Evolutionary conservation across 2,888 invertebrate genomes (phyloP).

Genomic region (Sipunculus nudus): DNA sequence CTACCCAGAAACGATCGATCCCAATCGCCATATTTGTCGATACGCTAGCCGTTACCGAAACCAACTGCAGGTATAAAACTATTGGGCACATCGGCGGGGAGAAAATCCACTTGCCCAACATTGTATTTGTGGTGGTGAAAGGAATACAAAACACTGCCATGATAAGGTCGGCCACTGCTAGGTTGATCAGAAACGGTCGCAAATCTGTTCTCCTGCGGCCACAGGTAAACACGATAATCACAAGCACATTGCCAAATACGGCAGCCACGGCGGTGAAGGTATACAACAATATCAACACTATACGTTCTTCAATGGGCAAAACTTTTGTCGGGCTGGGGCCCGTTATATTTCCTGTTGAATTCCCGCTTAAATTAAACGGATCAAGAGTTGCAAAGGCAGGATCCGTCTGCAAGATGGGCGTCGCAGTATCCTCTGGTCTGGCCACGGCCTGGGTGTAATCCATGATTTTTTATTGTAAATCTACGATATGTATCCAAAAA

Average conservation of each 20-base stretch:
- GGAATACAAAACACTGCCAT: constrained; percentile 92
- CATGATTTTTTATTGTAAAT: too few relatives aligned
- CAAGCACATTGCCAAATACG: constrained; percentile 67
- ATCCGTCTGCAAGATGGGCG: too few relatives aligned
- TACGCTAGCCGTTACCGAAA: constrained; percentile 68
- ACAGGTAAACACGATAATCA: constrained; percentile 67
- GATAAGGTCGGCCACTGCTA: constrained; percentile 88
- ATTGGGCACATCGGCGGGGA: constrained; percentile 68
- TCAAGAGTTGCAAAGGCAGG: too few relatives aligned
- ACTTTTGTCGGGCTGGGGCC: too few relatives aligned
- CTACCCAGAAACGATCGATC: constrained; percentile 65
- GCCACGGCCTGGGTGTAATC: too few relatives aligned
- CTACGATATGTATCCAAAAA: too few relatives aligned
- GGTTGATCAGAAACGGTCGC: constrained; percentile 77
- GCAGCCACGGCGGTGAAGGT: constrained; percentile 67
- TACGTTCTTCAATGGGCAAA: too few relatives aligned
- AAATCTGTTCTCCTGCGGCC: constrained; percentile 62
- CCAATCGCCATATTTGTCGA: constrained; percentile 69
- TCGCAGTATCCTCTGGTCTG: too few relatives aligned
- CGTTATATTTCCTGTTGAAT: too few relatives aligned
- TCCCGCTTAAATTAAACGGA: too few relatives aligned
- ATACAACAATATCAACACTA: constrained; percentile 66
- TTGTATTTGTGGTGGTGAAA: constrained; percentile 75
- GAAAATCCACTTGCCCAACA: constrained; percentile 68
- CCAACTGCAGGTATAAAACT: constrained; percentile 68